Conservation (phyloP, 2,888 invertebrate species). For the Maniola hyperantus region DNA sequence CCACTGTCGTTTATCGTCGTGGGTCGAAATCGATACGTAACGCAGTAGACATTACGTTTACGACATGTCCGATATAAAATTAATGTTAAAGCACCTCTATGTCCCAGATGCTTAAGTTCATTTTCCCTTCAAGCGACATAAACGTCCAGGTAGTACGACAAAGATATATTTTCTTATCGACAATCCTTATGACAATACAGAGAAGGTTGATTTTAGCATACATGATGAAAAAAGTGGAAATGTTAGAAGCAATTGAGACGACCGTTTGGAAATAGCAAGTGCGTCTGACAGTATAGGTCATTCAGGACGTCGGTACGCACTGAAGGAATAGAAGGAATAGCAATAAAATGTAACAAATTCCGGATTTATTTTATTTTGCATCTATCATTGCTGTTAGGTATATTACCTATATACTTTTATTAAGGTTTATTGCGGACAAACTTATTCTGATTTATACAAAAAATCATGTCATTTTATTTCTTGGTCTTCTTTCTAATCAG, state of each 20-base stretch:
- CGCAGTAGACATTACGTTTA: conserved; percentile 47
- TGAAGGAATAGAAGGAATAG: conserved; percentile 33
- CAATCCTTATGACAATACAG: conserved; percentile 41
- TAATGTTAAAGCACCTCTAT: conserved; percentile 32
- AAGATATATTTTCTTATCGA: conserved; percentile 30
- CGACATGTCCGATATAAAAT: conserved; percentile 32
- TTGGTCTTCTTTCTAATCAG: neutral
- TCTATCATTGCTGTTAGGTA: conserved; percentile 5
- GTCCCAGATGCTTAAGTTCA: conserved; percentile 20
- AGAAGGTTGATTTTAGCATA: conserved; percentile 38
- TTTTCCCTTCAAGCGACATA: conserved; percentile 26
- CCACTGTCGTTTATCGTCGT: conserved; percentile 39
- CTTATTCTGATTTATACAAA: neutral
- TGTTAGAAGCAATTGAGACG: conserved; percentile 52
- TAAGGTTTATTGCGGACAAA: neutral
- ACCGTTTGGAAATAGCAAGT: conserved; percentile 68
- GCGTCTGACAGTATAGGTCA: conserved; percentile 70
- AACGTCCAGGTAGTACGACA: conserved; percentile 34
- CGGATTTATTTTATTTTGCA: conserved; percentile 20
- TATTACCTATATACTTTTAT: neutral
- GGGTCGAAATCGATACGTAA: conserved; percentile 52
- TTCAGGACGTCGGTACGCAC: conserved; percentile 53
- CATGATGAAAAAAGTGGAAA: conserved; percentile 26
- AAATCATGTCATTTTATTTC: neutral
- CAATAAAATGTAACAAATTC: conserved; percentile 16